Evolutionary conservation across 2,888 invertebrate species (phyloP), one percentile per base, ranked within the genome.

Genomic region (Cheilosia scutellata): DNA sequence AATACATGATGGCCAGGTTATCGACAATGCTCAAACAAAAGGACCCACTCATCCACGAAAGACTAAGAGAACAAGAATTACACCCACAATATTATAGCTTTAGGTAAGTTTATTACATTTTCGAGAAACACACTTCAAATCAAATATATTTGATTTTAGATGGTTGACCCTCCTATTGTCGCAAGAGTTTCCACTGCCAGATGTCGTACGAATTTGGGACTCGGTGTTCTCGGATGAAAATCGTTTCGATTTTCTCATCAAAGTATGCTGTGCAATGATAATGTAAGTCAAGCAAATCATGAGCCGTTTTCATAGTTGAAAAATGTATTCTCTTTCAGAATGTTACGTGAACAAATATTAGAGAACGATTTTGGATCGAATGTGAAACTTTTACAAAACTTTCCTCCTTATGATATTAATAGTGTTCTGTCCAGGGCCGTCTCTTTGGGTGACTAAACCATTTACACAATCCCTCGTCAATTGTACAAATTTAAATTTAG

Each of bases 151-250:
- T 47, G 44, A 2, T 16, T 16, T 62, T 40, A 87, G 99, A 88
- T 99, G 99, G 99, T 93, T 99, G 83, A 99, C 98, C 0, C 93
- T 99, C 49, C 93, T 99, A 66, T 94, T 99, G 6, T 98, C 98
- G 2, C 99, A 99, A 94, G 99, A 99, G 93, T 99, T 99, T 92
- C 96, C 98, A 27, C 93, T 99, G 88, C 99, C 99, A 51, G 99
- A 99, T 93, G 98, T 99, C 0, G 95, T 99, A 89, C 94, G 98
- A 87, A 96, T 99, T 90, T 99, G 99, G 99, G 99, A 99, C 92
- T 97, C 98, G 0, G 93, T 99, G 66, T 97, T 99, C 91, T 96
- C 99, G 0, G 98, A 99, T 92, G 94, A 95, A 66, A 94, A 96
- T 71, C 94, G 99, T 90, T 99, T 99, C 91, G 95, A 96, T 89